These are phyloP conservation scores for Mastomys natalensis DNA, from an alignment of 2,113 vertebrate species.

Conservation along the genomic window DNA sequence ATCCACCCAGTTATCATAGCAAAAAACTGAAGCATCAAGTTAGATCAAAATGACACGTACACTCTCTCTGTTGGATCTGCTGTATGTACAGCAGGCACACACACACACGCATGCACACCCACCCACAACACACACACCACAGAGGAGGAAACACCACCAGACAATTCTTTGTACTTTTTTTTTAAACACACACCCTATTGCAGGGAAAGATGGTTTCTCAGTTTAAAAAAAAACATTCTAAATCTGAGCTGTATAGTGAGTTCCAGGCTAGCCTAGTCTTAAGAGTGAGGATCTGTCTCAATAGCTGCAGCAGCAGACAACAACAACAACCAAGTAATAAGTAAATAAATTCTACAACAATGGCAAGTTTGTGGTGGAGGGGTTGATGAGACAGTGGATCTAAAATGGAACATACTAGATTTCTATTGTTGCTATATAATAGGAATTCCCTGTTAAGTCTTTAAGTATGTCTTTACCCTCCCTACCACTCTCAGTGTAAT, in stretches of 20 bases:
- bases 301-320: neutral
- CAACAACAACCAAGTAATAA: neutral
- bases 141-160: neutral
- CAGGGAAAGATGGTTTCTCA: neutral
- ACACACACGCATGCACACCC: neutral
- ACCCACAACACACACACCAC: neutral
- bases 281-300: no score
- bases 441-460: neutral
- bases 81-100: neutral
- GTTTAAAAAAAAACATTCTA: neutral
- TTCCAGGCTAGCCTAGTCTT: neutral
- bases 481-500: neutral
- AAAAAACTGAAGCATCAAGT: neutral
- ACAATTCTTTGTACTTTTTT: neutral
- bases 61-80: neutral
- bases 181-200: neutral
- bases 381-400: neutral
- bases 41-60: neutral
- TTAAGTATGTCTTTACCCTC: neutral
- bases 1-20: neutral
- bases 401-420: neutral
- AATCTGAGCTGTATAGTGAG: neutral
- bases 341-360: neutral
- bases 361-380: neutral
- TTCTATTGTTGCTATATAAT: neutral